Conservation (phyloP, 2,113 vertebrate genomes). For the Anarrhichthys ocellatus region DNA sequence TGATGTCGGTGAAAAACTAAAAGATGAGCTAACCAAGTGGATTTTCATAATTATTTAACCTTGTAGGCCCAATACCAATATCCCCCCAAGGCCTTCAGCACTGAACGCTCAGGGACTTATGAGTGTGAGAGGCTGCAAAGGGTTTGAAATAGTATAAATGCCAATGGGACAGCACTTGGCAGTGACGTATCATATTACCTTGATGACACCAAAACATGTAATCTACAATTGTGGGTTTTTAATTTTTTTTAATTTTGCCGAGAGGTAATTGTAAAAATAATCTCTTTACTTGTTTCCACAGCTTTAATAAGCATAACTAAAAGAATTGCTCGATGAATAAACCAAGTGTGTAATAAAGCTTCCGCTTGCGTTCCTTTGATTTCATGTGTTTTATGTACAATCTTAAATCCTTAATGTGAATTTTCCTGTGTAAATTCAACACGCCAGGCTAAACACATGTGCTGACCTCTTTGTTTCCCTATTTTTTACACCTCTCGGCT, state of each 20-base stretch:
- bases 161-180: neutral
- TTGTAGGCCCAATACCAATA: neutral
- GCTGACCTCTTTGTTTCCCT: neutral
- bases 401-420: neutral
- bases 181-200: neutral
- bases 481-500: neutral
- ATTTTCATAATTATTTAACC: neutral
- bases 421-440: neutral
- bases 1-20: neutral
- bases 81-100: neutral
- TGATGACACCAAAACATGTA: neutral
- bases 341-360: neutral
- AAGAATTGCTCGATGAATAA: neutral
- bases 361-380: neutral
- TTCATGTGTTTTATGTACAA: neutral
- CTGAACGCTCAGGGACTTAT: neutral
- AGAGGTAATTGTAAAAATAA: neutral
- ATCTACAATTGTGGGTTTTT: neutral
- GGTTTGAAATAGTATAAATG: neutral
- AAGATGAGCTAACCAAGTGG: neutral
- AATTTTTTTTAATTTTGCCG: no score
- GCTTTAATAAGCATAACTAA: neutral
- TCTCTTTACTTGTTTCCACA: neutral
- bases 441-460: neutral
- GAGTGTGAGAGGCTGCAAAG: neutral